These are phyloP conservation scores for Eucriotettix oculatus DNA, from an alignment of 2,888 invertebrate species.

Conservation along the genomic window DNA sequence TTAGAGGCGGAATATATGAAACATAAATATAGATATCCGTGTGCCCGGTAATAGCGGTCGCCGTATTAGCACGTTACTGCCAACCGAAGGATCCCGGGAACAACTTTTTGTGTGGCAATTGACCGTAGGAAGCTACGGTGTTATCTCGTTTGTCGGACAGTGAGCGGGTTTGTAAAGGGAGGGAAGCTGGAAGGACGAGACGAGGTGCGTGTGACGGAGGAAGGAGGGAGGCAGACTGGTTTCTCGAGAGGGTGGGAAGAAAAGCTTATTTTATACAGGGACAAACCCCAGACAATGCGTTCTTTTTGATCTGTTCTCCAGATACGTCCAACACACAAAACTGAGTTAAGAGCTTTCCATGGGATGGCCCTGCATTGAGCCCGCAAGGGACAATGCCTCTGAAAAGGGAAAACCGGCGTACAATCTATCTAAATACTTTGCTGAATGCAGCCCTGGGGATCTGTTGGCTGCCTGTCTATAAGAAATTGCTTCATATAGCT, in stretches of 20 bases:
- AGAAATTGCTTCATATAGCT: conserved; percentile 8
- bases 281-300: conserved; percentile 6
- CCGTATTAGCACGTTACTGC: no score
- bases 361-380: conserved; percentile 2
- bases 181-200: background rate
- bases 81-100: no score
- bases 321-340: conserved; percentile 6
- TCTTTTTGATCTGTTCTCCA: conserved; percentile 5
- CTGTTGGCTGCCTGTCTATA: background rate
- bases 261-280: conserved; percentile 2
- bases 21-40: no score
- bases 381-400: background rate
- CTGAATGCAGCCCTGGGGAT: conserved; percentile 5
- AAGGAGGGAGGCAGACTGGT: background rate
- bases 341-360: conserved; percentile 7
- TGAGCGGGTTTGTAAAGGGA: background rate
- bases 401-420: conserved; percentile 1
- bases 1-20: no score
- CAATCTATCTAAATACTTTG: conserved; percentile 7
- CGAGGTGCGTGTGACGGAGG: background rate
- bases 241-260: background rate
- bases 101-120: no score
- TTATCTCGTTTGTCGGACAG: no score
- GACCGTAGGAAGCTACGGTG: no score
- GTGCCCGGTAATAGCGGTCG: no score